Conservation (phyloP, 1,140 invertebrate genomes). For the Drosophila seguyi region DNA sequence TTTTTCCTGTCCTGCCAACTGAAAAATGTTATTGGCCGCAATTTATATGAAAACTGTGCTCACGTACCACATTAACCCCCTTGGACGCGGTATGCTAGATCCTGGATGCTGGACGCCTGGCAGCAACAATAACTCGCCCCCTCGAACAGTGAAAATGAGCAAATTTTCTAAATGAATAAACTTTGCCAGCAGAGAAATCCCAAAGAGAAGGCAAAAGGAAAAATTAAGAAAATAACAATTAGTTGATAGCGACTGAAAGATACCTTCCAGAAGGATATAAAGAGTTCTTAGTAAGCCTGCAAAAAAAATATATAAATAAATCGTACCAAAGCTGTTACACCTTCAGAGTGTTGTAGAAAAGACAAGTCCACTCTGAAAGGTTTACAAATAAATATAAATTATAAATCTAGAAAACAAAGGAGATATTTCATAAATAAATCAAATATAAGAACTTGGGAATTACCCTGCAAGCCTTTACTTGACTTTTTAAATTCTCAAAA, state of each 20-base stretch:
- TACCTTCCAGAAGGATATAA: conserved; percentile 1
- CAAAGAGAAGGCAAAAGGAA: conserved; percentile 17
- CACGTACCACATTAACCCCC: conserved; percentile 72
- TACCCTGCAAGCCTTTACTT: not conserved
- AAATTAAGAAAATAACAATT: conserved; percentile 35
- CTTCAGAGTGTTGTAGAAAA: not conserved
- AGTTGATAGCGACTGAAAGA: conserved; percentile 3
- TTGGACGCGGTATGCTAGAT: conserved; percentile 13
- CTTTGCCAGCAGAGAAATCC: conserved; percentile 60
- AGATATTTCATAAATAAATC: not conserved
- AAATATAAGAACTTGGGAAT: not conserved
- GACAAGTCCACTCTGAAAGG: too few species aligned
- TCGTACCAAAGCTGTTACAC: too few species aligned
- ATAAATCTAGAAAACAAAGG: not conserved
- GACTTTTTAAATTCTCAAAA: not conserved
- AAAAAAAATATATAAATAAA: not conserved
- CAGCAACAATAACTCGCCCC: conserved; percentile 74
- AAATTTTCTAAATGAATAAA: conserved; percentile 80
- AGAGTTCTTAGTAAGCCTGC: not conserved
- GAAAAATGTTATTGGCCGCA: conserved; percentile 83
- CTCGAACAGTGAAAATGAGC: conserved; percentile 67
- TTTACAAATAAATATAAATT: not conserved
- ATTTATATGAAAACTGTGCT: conserved; percentile 83
- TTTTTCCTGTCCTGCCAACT: conserved; percentile 78
- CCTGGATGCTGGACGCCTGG: conserved; percentile 13